Conservation (phyloP, 1,140 invertebrate genomes). For the Plutomurus gul region DNA sequence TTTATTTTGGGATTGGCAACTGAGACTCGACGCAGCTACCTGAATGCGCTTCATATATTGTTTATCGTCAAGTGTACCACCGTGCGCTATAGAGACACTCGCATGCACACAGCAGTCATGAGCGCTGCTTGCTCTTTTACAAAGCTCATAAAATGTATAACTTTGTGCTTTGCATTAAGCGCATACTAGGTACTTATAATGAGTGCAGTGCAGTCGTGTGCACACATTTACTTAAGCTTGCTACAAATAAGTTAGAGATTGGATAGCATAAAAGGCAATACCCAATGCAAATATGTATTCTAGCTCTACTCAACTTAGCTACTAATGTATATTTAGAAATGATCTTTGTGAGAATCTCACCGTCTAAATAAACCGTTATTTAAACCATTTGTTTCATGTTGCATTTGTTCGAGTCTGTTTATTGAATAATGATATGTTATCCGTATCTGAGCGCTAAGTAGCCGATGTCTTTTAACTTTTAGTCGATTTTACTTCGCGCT, state of each 20-base stretch:
- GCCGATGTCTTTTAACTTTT: too few relatives aligned
- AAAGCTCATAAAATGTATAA: conserved; percentile 8
- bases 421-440: too few relatives aligned
- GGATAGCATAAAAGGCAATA: background rate
- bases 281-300: background rate
- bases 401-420: background rate
- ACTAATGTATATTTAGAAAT: background rate
- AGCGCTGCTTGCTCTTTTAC: conserved; percentile 11
- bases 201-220: too few relatives aligned
- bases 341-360: background rate
- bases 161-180: background rate
- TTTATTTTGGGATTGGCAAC: conserved; percentile 48
- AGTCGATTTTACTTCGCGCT: too few relatives aligned
- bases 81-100: too few relatives aligned
- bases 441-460: too few relatives aligned
- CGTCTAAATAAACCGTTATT: background rate
- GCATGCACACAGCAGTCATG: conserved; percentile 9
- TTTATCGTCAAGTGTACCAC: too few relatives aligned
- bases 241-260: background rate
- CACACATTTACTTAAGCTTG: background rate
- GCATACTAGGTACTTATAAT: too few relatives aligned
- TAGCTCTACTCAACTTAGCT: background rate
- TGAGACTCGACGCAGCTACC: conserved; percentile 34
- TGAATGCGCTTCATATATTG: too few relatives aligned
- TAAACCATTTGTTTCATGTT: background rate